phyloP scores from a whole-genome alignment of 1,140 invertebrate genomes.

The Drosophila hydei region DNA sequence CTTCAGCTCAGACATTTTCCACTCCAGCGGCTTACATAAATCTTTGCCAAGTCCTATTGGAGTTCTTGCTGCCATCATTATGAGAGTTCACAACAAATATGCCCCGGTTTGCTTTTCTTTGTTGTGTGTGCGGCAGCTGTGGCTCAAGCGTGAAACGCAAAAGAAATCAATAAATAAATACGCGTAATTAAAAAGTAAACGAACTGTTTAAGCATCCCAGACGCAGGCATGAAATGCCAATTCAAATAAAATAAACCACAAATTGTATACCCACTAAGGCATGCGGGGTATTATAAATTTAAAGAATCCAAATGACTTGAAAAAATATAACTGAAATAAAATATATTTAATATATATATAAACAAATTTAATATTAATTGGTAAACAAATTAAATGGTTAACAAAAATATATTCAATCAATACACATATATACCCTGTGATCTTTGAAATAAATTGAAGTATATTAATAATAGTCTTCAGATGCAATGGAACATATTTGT shows the following conservation, averaged over 20 bases:
- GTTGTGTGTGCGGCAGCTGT: slow-evolving; percentile 28
- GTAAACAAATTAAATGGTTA: too few species aligned
- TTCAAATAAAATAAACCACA: background rate
- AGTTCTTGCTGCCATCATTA: slow-evolving; percentile 42
- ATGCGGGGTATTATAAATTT: background rate
- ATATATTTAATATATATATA: too few species aligned
- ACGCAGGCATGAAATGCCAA: background rate
- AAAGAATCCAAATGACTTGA: too few species aligned
- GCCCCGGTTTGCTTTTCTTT: slow-evolving; percentile 3
- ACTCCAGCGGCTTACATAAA: slow-evolving; percentile 60
- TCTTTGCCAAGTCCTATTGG: slow-evolving; percentile 38
- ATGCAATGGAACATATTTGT: too few species aligned
- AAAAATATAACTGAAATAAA: too few species aligned
- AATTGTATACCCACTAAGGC: background rate
- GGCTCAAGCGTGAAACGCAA: slow-evolving; percentile 13
- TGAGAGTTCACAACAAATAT: slow-evolving; percentile 29
- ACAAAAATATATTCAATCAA: background rate
- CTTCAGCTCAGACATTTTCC: slow-evolving; percentile 58
- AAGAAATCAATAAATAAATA: slow-evolving; percentile 60
- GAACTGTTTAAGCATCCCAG: slow-evolving; percentile 12
- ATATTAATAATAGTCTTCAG: too few species aligned
- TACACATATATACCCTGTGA: background rate
- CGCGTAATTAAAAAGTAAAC: slow-evolving; percentile 24
- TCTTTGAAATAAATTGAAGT: background rate
- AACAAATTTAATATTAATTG: too few species aligned